Conservation (phyloP, 2,113 vertebrate genomes). For the Dicrurus megarhynchus region DNA sequence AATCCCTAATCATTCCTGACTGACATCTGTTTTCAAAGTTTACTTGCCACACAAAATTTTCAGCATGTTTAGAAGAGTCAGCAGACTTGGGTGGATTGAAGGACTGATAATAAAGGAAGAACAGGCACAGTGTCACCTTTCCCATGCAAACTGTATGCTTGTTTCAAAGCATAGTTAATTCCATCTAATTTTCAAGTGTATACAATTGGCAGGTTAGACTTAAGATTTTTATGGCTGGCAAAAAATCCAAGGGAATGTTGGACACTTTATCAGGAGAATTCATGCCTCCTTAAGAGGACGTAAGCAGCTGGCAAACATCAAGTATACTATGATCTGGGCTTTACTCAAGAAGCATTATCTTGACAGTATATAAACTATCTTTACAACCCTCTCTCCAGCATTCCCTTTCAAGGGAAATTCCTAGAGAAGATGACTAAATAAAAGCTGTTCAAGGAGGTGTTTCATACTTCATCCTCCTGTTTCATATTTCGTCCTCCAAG, state of each 20-base stretch:
- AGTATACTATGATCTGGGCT: not conserved
- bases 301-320: conserved; percentile 7
- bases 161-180: not conserved
- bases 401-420: conserved; percentile 23
- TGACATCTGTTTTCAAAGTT: not conserved
- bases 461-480: not conserved
- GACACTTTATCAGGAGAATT: not conserved
- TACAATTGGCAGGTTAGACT: not conserved
- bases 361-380: conserved; percentile 17
- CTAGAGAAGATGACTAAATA: conserved; percentile 1
- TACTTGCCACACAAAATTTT: not conserved
- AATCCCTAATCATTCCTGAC: not conserved
- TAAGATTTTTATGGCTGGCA: not conserved
- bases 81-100: not conserved
- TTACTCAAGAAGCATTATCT: not conserved
- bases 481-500: not conserved
- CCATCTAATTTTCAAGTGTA: not conserved
- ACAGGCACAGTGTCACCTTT: not conserved
- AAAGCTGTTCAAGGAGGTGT: not conserved
- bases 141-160: not conserved
- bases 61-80: not conserved
- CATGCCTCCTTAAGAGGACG: not conserved
- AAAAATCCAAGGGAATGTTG: not conserved
- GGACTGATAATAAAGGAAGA: not conserved
- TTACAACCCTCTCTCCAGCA: not conserved